Conservation (phyloP, 2,113 vertebrate species). For the Hydrolagus affinis region DNA sequence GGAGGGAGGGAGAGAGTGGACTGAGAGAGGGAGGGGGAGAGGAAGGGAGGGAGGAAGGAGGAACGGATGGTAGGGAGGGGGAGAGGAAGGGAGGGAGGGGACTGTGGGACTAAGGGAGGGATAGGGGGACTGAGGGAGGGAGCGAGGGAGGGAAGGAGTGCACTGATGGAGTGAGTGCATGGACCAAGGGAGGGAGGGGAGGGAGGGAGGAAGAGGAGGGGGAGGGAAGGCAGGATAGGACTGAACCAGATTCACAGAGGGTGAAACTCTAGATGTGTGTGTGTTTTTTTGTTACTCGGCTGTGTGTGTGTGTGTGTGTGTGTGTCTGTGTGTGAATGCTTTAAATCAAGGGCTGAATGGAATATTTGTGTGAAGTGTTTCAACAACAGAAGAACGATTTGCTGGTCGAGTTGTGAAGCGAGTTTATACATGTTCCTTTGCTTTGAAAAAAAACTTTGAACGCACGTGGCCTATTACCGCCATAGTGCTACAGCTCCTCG, state of each 20-base stretch:
- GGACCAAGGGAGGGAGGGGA: not conserved
- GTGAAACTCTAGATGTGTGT: not conserved
- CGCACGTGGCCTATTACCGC: too few relatives aligned
- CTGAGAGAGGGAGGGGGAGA: too few relatives aligned
- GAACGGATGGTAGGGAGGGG: not conserved
- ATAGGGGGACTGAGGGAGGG: not conserved
- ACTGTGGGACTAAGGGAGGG: not conserved
- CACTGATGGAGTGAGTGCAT: not conserved
- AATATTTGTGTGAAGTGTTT: not conserved
- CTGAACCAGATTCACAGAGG: not conserved
- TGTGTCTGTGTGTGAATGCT: not conserved
- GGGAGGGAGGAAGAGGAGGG: not conserved
- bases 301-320: not conserved
- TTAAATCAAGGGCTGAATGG: not conserved
- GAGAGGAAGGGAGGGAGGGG: not conserved
- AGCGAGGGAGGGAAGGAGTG: not conserved
- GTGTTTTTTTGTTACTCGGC: too few relatives aligned
- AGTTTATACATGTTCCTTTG: too few relatives aligned
- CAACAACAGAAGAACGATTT: too few relatives aligned
- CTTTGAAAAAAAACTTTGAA: too few relatives aligned
- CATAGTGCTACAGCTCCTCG: too few relatives aligned
- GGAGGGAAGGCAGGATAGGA: too few relatives aligned
- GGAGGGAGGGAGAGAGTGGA: too few relatives aligned
- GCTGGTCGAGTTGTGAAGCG: too few relatives aligned
- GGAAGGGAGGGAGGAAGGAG: too few relatives aligned